These are phyloP conservation scores for Hyperoplus lanceolatus DNA, from an alignment of 2,797 vertebrate species.

Conservation along the genomic window DNA sequence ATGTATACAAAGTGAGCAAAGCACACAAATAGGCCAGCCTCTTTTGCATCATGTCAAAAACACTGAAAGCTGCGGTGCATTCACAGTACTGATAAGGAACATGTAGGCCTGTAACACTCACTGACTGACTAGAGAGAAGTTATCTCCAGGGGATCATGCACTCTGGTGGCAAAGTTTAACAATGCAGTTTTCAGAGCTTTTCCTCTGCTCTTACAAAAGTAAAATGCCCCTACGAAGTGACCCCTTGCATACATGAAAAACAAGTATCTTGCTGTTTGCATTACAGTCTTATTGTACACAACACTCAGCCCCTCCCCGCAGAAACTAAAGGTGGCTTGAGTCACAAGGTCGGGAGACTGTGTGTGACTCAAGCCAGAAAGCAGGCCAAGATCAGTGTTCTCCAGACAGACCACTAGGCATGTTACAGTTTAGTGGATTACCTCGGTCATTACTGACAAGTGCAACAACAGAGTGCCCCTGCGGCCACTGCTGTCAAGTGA, in stretches of 20 bases:
- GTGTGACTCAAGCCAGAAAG: conserved; percentile 69
- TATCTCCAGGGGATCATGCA: conserved; percentile 55
- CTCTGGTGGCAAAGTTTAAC: conserved; percentile 70
- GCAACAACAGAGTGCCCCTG: conserved; percentile 43
- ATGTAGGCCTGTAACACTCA: conserved; percentile 23
- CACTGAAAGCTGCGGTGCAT: conserved; percentile 19
- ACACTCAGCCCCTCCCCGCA: conserved; percentile 17
- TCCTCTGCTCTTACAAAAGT: background rate
- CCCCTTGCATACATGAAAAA: conserved; percentile 3
- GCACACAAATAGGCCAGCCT: conserved; percentile 3
- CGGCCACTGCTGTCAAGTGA: conserved; percentile 35
- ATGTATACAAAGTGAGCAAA: background rate
- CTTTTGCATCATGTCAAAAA: conserved; percentile 39
- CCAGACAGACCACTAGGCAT: conserved; percentile 57
- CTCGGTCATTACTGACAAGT: conserved; percentile 54
- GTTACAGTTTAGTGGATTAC: conserved; percentile 75
- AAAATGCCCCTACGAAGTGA: background rate
- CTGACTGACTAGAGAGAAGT: conserved; percentile 26
- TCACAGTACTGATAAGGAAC: conserved; percentile 53
- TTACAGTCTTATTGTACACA: conserved; percentile 20
- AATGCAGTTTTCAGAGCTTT: conserved; percentile 43
- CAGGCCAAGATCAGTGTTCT: conserved; percentile 72
- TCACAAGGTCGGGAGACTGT: conserved; percentile 38
- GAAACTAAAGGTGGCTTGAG: conserved; percentile 52
- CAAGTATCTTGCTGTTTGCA: conserved; percentile 6